Evolutionary conservation across 1,140 invertebrate genomes (phyloP), one percentile per base, ranked within the genome.

Genomic region (Colletes gigas): DNA sequence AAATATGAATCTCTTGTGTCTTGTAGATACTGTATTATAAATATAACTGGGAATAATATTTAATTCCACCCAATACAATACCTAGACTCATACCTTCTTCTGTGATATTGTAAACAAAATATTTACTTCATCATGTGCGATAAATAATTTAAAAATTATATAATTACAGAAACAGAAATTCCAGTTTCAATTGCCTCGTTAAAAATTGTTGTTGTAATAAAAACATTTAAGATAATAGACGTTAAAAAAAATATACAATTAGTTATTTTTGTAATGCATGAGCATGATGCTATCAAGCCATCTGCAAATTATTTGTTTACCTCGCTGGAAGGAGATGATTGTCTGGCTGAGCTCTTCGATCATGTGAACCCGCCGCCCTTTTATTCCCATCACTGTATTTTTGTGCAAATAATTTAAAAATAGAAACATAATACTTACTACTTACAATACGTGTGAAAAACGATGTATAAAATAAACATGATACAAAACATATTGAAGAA

Each of bases 261-360:
- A 19, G 75, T 87, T 78, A 66, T 89, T 85, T 44, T 81, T 79
- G 21, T 74, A 69, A 86, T 86, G 87, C 88, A 85, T 80, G 78
- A 85, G 68, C 86, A 91, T 73, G 84, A 90, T 90, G 83, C 89
- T 88, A 78, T 80, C 88, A 92, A 92, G 91, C 90, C 85, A 88
- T 76, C 90, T 90, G 89, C 89, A 90, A 85, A 77, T 89, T 88
- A 72, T 89, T 82, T 81, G 86, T 94, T 97, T 97, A 98, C 98
- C 98, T 98, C 98, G 96, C 96, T 99, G 98, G 95, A 99, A 99
- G 92, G 98, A 98, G 95, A 99, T 98, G 94, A 99, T 98, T 89
- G 98, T 99, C 94, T 98, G 97, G 95, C 97, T 98, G 93, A 99
- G 95, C 94, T 98, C 98, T 95, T 99, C 98, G 93, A 99, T 99